These are phyloP conservation scores for Phylloscopus whistleri DNA, from an alignment of 2,113 vertebrate species.

Conservation along the genomic window DNA sequence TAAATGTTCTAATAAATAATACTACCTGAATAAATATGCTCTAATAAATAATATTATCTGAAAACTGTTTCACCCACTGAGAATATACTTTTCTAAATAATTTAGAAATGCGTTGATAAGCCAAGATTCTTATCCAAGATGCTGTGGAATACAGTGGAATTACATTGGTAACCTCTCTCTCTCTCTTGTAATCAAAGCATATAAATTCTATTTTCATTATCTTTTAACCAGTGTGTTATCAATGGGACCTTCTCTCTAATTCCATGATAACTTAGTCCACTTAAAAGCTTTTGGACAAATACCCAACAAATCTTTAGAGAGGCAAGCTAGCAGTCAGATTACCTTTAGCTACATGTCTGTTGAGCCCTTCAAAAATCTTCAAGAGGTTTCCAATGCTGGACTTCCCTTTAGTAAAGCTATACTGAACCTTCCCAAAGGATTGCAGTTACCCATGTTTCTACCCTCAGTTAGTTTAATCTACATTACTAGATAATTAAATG, in stretches of 20 bases:
- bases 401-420: neutral
- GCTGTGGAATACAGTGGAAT: neutral
- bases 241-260: neutral
- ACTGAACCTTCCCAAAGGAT: neutral
- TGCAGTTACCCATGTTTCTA: neutral
- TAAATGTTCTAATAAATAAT: neutral
- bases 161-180: neutral
- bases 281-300: neutral
- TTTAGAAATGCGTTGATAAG: neutral
- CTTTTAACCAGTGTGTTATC: neutral
- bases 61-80: neutral
- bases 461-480: neutral
- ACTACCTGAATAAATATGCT: neutral
- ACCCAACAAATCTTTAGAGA: neutral
- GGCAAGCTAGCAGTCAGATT: neutral
- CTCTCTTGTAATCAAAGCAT: neutral
- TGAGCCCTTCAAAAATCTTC: neutral
- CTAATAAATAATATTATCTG: neutral
- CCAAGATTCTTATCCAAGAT: neutral
- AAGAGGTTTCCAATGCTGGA: neutral
- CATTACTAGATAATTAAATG: neutral
- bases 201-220: neutral
- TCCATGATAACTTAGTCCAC: neutral
- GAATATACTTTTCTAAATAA: neutral
- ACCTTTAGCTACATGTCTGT: neutral